These are phyloP conservation scores for Platyscapa corneri DNA, from an alignment of 1,140 invertebrate species.

Conservation along the genomic window DNA sequence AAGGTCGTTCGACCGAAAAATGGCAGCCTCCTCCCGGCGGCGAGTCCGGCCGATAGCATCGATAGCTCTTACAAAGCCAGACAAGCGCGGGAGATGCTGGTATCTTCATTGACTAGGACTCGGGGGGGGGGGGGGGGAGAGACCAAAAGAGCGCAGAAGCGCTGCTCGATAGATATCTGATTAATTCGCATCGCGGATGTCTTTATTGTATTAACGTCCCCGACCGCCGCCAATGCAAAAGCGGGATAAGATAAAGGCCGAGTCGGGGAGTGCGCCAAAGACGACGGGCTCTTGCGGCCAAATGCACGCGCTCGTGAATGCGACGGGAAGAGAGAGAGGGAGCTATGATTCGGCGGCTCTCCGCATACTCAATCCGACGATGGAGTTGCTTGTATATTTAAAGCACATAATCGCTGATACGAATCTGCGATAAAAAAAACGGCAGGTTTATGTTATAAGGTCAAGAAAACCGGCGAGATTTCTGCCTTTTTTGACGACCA, in stretches of 20 bases:
- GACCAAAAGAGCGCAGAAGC: neutral
- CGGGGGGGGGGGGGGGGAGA: too few relatives aligned
- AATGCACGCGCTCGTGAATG: neutral
- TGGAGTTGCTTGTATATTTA: conserved; percentile 63
- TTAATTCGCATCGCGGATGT: conserved; percentile 72
- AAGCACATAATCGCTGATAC: conserved; percentile 64
- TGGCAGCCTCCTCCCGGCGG: neutral
- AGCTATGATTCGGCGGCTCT: conserved; percentile 37
- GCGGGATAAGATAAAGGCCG: conserved; percentile 42
- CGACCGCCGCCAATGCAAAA: neutral
- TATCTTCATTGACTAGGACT: neutral
- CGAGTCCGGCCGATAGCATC: neutral
- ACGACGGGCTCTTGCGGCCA: neutral
- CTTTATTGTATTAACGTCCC: conserved; percentile 71
- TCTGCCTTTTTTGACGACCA: neutral
- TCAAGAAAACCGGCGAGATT: conserved; percentile 25
- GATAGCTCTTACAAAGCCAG: neutral
- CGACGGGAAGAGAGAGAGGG: conserved; percentile 50
- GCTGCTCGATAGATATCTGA: conserved; percentile 62
- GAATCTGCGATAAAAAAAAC: conserved; percentile 57
- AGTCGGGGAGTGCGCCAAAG: neutral
- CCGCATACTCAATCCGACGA: conserved; percentile 43
- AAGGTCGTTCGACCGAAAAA: neutral
- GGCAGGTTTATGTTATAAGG: conserved; percentile 25
- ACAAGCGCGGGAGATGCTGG: too few relatives aligned